A percentile compares a stretch with the other conserved stretches of the same genome.
Evolutionary conservation across 1,140 invertebrate species (phyloP).

Genomic region (Pseudomyrmex cubaensis): DNA sequence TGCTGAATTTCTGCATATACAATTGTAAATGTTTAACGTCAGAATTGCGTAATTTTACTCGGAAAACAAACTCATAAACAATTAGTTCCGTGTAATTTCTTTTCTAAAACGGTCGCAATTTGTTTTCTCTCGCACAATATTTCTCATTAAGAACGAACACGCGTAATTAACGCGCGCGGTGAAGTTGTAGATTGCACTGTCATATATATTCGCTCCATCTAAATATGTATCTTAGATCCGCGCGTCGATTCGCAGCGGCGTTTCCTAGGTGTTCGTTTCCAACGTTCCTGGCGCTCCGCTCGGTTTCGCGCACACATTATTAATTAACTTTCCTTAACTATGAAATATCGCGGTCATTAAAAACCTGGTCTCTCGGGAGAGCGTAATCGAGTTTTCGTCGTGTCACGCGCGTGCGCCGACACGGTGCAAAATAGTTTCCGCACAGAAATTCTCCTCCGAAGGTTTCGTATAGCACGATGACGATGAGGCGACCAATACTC

Average conservation of each 20-base stretch:
- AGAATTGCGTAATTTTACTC: neutral
- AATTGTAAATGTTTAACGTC: neutral
- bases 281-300: constrained; percentile 36
- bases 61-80: neutral
- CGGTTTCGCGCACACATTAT: constrained; percentile 29
- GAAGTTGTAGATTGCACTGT: neutral
- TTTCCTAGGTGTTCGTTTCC: constrained; percentile 14
- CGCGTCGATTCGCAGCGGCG: neutral
- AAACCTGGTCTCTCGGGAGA: constrained; percentile 1
- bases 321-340: constrained; percentile 56
- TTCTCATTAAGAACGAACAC: neutral
- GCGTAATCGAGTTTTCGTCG: constrained; percentile 29
- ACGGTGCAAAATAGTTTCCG: neutral
- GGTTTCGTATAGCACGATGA: neutral
- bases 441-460: constrained; percentile 4
- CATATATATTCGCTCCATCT: neutral
- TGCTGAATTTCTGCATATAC: neutral
- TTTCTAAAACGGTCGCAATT: neutral
- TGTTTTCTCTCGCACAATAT: neutral
- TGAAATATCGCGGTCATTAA: constrained; percentile 54
- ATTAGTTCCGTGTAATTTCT: neutral
- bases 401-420: constrained; percentile 9
- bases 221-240: neutral
- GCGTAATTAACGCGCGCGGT: neutral
- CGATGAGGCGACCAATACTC: neutral